Evolutionary conservation across 2,113 vertebrate genomes (phyloP).

Genomic region (Sapajus apella): DNA sequence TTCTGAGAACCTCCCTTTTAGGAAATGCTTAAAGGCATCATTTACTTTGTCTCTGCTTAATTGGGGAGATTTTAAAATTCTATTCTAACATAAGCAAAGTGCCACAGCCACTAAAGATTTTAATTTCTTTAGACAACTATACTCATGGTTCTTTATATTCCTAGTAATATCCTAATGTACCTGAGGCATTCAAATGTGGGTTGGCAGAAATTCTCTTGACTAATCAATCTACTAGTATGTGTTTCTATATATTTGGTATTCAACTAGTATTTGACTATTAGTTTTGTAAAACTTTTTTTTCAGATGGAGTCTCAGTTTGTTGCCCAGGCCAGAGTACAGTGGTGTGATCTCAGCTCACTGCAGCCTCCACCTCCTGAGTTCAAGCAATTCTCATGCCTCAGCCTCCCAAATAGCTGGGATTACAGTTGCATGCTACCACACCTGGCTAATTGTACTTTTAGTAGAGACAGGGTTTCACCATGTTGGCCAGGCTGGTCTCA

Average conservation of each 20-base stretch:
- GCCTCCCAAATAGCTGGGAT: no score
- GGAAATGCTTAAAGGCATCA: background rate
- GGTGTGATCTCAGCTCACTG: no score
- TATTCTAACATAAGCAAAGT: background rate
- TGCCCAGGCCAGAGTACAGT: no score
- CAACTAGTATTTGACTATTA: background rate
- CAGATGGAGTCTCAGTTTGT: no score
- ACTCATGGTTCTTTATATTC: background rate
- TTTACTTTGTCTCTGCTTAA: background rate
- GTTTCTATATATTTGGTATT: background rate
- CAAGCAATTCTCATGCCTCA: no score
- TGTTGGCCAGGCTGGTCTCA: no score
- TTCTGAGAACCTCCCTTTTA: background rate
- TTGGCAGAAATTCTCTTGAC: background rate
- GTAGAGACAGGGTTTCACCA: no score
- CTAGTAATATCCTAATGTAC: background rate
- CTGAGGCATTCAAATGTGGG: background rate
- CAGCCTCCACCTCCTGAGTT: no score
- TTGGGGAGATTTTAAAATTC: background rate
- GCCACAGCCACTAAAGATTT: background rate
- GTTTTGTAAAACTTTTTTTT: background rate
- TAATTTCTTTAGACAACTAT: background rate
- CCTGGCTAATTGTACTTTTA: no score
- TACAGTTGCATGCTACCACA: no score
- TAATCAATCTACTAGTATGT: background rate